These are phyloP conservation scores for Malacosoma neustria DNA, from an alignment of 2,888 invertebrate species.

Conservation along the genomic window DNA sequence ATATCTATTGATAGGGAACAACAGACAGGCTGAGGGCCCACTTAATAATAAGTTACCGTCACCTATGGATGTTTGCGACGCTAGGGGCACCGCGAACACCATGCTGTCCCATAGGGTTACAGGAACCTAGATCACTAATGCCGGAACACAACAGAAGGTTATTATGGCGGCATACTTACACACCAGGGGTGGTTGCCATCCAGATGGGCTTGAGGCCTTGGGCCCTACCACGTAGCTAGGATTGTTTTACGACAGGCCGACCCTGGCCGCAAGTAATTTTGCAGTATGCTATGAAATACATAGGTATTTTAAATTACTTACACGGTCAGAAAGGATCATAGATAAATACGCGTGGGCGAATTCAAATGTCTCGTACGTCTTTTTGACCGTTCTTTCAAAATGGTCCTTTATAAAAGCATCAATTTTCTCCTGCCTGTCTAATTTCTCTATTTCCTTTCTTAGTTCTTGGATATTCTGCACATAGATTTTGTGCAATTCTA, in stretches of 20 bases:
- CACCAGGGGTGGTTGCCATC: not conserved
- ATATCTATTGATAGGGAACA: too few relatives aligned
- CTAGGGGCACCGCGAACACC: too few relatives aligned
- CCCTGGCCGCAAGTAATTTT: too few relatives aligned
- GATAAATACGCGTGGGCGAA: conserved; percentile 33
- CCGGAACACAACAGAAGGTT: not conserved
- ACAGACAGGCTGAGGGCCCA: too few relatives aligned
- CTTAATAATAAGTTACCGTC: too few relatives aligned
- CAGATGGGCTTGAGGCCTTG: too few relatives aligned
- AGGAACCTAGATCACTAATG: not conserved
- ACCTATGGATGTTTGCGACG: too few relatives aligned
- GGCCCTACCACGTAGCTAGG: too few relatives aligned
- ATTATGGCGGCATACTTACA: not conserved
- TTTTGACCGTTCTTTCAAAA: conserved; percentile 25
- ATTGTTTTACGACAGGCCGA: too few relatives aligned
- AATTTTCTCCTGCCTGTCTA: conserved; percentile 28
- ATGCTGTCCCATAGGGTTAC: not conserved
- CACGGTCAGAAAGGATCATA: conserved; percentile 27
- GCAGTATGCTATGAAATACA: too few relatives aligned
- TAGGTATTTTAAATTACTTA: too few relatives aligned
- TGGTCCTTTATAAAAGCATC: conserved; percentile 28
- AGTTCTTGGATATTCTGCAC: conserved; percentile 21
- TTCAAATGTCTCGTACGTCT: conserved; percentile 28
- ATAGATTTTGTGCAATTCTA: conserved; percentile 17
- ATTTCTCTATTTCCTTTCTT: conserved; percentile 17